Base-by-base conservation (phyloP, 2,797 vertebrate genomes). In the Eptatretus atami region DNA sequence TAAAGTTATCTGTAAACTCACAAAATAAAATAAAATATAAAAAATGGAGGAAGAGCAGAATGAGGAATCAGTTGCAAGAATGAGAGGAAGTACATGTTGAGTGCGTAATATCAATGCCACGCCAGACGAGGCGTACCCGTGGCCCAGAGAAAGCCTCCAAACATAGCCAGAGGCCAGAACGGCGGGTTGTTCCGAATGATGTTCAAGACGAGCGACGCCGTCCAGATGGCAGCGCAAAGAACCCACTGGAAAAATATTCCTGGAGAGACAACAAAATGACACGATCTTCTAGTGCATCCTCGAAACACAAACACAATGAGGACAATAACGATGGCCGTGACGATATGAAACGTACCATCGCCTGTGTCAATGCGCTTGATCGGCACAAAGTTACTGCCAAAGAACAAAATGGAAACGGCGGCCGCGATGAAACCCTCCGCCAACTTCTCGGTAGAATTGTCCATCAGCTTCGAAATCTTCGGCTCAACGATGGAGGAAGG, bases 201-300 rank as follows among this genome's bases (percentile, higher is more conserved):
- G 68, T 90, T 78, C 66, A 78, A 78, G 5, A 81, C 63, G 67
- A 84, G 72, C 12, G 82, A 76, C 12, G 81, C 76, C 1, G 75
- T 52, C 86, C 83, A 88, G 68, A 94, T 78, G 1, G 81, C 77
- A 53, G 81, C 75, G 73, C 83, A 88, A 64, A 75, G 76, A n/a
- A 90, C 72, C 85, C 88, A 95, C 9, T 90, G 83, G 64, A 85
- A 87, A 70, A 92, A 94, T 81, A 94, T 82, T 11, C 86, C 85
- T 95, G 66, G 52, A 65, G 66, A 14, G 69, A 54, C 65, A 72
- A 14, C 64, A 12, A 64, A 2, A 65, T 13, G 72, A 4, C 8
- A 44, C 31, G 6, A 44, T 3, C 6, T 44, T 44, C 31, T 44
- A 1, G 31, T 44, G 31, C 4, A 44, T 44, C 31, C 31, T 44